Conservation (phyloP, 2,797 vertebrate genomes). For the Dicrostonyx torquatus region DNA sequence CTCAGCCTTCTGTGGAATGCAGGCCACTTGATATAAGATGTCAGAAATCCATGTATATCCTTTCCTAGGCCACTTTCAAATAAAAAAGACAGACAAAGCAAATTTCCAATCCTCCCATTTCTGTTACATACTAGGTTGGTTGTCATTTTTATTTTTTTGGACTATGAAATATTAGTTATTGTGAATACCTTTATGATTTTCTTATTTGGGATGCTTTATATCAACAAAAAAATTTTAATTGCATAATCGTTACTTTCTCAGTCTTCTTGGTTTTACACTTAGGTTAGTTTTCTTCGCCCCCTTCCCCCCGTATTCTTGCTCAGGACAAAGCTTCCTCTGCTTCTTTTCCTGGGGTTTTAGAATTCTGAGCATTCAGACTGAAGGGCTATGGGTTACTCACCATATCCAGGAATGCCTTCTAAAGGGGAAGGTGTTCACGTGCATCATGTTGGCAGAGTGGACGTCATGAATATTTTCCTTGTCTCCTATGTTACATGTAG, state of each 20-base stretch:
- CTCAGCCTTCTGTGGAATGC: constrained; percentile 49
- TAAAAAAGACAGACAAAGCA: constrained; percentile 37
- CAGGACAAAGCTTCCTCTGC: constrained; percentile 67
- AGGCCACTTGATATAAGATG: constrained; percentile 19
- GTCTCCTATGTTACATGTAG: constrained; percentile 84
- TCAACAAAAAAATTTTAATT: constrained; percentile 66
- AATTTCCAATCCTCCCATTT: not conserved
- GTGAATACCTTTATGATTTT: constrained; percentile 12
- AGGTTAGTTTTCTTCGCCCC: constrained; percentile 52
- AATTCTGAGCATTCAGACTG: constrained; percentile 75
- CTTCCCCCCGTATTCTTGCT: constrained; percentile 46
- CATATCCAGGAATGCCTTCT: constrained; percentile 95
- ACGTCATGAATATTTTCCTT: constrained; percentile 85
- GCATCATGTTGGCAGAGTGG: constrained; percentile 92
- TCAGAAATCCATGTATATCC: constrained; percentile 21
- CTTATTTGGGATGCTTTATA: constrained; percentile 63
- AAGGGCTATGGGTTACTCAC: constrained; percentile 88
- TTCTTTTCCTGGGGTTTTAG: constrained; percentile 79
- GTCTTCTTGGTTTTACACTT: constrained; percentile 64
- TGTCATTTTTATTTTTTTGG: not conserved
- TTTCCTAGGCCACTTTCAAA: constrained; percentile 58
- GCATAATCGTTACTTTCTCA: constrained; percentile 70
- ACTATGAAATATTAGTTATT: constrained; percentile 13
- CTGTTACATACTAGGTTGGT: constrained; percentile 14
- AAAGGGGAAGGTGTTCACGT: constrained; percentile 93